Evolutionary conservation across 2,113 vertebrate genomes (phyloP), one percentile per base, ranked within the genome.

Genomic region (Limanda limanda): DNA sequence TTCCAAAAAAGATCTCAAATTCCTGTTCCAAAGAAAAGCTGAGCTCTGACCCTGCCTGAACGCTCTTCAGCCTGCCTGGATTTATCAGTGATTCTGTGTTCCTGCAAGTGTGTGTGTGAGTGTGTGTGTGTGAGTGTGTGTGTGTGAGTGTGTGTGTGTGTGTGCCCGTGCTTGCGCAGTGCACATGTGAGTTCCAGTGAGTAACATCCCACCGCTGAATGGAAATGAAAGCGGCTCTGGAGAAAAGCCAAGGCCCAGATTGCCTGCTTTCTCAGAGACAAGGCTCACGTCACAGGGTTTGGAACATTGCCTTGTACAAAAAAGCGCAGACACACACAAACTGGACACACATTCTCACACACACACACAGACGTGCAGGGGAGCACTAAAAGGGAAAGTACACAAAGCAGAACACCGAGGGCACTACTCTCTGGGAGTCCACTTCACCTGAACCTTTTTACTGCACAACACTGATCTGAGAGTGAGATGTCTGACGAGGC

Each of bases 191-290:
- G 68, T 58, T 57, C 21, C 64, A 74, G 73, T 71, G 73, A 81
- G 60, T 71, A 82, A 86, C 66, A 85, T 76, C 72, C 48, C 15
- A 61, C 59, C 74, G 51, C 62, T 85, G 74, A 86, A 84, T 86
- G 78, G 79, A 79, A 81, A 85, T 88, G 73, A 85, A 88, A 87
- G 82, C 9, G 14, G 31, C 82, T 69, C 69, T 91, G 86, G 82
- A 89, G 47, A 40, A 20, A 65, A 72, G 82, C 90, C 87, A 90
- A 70, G 31, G 48, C 76, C 60, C 81, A 92, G 85, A 90, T 86
- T 88, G 88, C 63, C 79, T 84, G 64, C 74, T 83, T 88, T 88
- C 71, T 79, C 55, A 78, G 81, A 86, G 72, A 85, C 57, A 1
- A 55, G 54, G 27, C 83, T 84, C 80, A 74, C 68, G 54, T 89